These are phyloP conservation scores for Noctilio leporinus DNA, from an alignment of 2,113 vertebrate species.

Conservation along the genomic window DNA sequence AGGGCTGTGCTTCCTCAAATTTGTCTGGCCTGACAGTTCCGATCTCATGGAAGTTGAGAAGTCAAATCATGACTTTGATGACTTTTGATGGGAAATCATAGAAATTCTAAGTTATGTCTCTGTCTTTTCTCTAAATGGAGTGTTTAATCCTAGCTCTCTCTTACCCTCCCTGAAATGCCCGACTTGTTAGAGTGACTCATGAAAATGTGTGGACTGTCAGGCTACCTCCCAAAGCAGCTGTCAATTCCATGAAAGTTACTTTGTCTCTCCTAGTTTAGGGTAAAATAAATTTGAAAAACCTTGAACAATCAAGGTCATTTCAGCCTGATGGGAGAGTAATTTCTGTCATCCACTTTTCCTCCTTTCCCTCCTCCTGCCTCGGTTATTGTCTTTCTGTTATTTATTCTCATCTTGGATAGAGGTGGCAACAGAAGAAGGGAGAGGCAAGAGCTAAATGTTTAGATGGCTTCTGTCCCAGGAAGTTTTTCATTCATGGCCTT, in stretches of 20 bases:
- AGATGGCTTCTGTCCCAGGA: not conserved
- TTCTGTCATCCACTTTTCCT: not conserved
- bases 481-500: not conserved
- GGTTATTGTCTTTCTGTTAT: not conserved
- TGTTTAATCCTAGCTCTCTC: not conserved
- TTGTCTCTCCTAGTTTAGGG: not conserved
- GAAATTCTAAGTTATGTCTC: not conserved
- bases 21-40: not conserved
- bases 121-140: not conserved
- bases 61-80: not conserved
- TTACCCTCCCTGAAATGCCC: not conserved
- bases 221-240: not conserved
- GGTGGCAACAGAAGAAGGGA: not conserved
- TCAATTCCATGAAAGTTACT: not conserved
- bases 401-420: not conserved
- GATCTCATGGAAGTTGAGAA: not conserved
- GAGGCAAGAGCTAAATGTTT: not conserved
- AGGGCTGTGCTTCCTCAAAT: not conserved
- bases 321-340: not conserved
- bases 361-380: not conserved
- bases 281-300: not conserved
- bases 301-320: not conserved
- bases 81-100: not conserved
- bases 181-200: not conserved
- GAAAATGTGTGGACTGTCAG: not conserved